Conservation (phyloP, 2,797 vertebrate species). For the Helostoma temminkii region DNA sequence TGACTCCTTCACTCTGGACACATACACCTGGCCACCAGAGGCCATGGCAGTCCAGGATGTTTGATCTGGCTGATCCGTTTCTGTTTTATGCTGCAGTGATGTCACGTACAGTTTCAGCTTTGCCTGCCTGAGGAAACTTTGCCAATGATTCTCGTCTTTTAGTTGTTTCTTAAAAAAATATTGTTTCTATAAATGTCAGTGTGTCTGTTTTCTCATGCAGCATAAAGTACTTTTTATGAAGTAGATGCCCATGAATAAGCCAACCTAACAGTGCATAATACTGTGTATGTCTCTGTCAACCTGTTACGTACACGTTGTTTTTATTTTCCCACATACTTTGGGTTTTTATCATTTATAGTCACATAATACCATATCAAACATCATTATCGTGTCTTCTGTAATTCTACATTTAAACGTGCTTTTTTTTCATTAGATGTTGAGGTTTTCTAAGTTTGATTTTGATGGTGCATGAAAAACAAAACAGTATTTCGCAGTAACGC, state of each 20-base stretch:
- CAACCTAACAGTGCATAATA: slow-evolving; percentile 8
- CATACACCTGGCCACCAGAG: slow-evolving; percentile 91
- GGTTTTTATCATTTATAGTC: slow-evolving; percentile 4
- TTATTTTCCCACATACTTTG: slow-evolving; percentile 6
- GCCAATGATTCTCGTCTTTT: slow-evolving; percentile 8
- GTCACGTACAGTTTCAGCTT: slow-evolving; percentile 26
- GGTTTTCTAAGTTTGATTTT: not conserved
- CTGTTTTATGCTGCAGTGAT: slow-evolving; percentile 10
- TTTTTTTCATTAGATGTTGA: slow-evolving; percentile 4
- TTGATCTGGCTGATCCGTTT: slow-evolving; percentile 70
- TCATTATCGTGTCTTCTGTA: not conserved
- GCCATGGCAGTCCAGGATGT: slow-evolving; percentile 92
- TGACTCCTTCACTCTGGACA: slow-evolving; percentile 92
- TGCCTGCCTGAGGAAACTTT: slow-evolving; percentile 16
- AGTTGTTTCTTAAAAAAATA: not conserved
- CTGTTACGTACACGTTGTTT: slow-evolving; percentile 2
- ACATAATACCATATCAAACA: slow-evolving; percentile 41
- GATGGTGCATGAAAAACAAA: not conserved
- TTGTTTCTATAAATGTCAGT: slow-evolving; percentile 6
- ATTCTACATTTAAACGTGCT: slow-evolving; percentile 1
- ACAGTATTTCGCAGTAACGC: not conserved
- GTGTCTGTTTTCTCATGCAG: not conserved
- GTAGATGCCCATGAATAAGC: not conserved
- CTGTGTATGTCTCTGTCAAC: not conserved
- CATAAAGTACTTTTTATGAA: not conserved